Conservation (phyloP, 2,797 vertebrate species). For the Helostoma temminkii region DNA sequence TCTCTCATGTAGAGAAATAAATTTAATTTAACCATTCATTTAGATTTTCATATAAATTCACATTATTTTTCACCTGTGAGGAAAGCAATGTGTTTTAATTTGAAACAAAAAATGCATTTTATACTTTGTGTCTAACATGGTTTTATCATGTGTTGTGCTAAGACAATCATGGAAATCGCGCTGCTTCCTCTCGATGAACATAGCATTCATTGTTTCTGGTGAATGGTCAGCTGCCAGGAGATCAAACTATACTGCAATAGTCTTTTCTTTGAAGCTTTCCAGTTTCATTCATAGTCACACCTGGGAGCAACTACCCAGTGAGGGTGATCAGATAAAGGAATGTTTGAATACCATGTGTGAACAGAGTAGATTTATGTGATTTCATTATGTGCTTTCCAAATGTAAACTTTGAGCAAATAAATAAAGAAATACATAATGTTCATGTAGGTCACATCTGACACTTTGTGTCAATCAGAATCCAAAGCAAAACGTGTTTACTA, state of each 20-base stretch:
- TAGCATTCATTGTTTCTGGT: conserved; percentile 22
- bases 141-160: neutral
- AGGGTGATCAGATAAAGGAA: conserved; percentile 3
- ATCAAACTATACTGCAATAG: conserved; percentile 3
- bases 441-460: neutral
- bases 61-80: too few species aligned
- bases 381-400: neutral
- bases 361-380: neutral
- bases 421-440: too few species aligned
- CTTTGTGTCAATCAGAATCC: neutral
- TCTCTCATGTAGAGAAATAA: too few species aligned
- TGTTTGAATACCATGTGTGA: neutral
- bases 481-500: neutral
- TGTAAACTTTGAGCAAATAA: neutral
- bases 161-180: conserved; percentile 22
- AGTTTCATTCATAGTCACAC: neutral
- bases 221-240: conserved; percentile 17
- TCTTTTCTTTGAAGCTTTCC: neutral
- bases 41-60: neutral
- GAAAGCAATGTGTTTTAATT: neutral
- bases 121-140: neutral
- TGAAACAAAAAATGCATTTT: neutral
- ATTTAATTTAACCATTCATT: too few species aligned
- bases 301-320: neutral
- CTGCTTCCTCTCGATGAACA: conserved; percentile 27